Conservation (phyloP, 2,113 vertebrate genomes). For the Lagopus muta region DNA sequence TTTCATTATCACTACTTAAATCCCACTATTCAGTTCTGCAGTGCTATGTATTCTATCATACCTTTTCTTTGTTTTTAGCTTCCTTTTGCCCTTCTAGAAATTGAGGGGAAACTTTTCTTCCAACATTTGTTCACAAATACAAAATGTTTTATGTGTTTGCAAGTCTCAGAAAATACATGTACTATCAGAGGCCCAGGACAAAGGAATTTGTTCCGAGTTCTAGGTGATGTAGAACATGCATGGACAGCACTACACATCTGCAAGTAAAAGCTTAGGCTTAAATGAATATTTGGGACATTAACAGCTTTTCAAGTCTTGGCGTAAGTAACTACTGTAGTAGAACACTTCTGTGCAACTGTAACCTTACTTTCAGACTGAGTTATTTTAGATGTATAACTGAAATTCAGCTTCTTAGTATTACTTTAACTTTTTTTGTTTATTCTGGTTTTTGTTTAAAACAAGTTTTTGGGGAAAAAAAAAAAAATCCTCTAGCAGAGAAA, state of each 20-base stretch:
- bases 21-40: background rate
- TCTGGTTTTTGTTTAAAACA: background rate
- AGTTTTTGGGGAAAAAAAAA: background rate
- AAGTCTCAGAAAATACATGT: too few species aligned
- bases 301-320: background rate
- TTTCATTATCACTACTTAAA: background rate
- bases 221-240: background rate
- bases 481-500: background rate
- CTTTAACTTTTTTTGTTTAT: background rate
- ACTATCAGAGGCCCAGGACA: background rate
- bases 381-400: background rate
- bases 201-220: background rate
- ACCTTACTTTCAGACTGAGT: background rate
- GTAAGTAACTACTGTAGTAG: background rate
- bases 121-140: background rate
- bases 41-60: background rate
- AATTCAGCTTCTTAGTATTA: background rate
- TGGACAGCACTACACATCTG: rapidly evolving
- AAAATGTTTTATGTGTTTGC: background rate
- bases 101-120: background rate
- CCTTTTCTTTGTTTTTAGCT: background rate
- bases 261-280: background rate
- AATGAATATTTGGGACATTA: background rate
- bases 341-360: background rate
- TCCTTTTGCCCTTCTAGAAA: background rate